phyloP scores from a whole-genome alignment of 1,140 invertebrate species.

The Bombus waltoni region DNA sequence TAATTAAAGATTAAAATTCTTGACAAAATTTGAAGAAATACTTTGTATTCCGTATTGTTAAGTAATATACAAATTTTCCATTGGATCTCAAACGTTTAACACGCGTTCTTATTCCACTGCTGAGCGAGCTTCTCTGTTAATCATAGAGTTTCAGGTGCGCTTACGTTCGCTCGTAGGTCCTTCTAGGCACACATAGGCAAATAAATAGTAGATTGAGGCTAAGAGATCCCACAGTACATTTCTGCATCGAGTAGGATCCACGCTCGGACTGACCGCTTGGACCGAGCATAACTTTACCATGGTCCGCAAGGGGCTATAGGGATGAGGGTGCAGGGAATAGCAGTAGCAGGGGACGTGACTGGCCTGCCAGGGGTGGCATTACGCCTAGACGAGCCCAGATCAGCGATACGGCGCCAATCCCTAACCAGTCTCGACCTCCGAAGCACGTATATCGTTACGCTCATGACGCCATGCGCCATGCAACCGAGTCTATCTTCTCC shows the following conservation, averaged over 20 bases:
- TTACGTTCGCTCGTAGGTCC: too few species aligned
- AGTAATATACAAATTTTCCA: not conserved
- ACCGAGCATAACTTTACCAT: constrained; percentile 61
- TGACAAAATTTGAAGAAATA: not conserved
- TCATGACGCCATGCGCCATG: constrained; percentile 72
- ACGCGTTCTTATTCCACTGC: not conserved
- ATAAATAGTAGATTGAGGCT: constrained; percentile 73
- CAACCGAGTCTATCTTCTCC: constrained; percentile 65
- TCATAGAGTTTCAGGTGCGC: not conserved
- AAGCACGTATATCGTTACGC: constrained; percentile 78
- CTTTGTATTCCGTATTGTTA: not conserved
- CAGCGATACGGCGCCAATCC: constrained; percentile 78
- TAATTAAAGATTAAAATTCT: not conserved
- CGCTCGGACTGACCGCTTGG: constrained; percentile 56
- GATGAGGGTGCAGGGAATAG: constrained; percentile 71
- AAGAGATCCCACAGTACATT: constrained; percentile 55
- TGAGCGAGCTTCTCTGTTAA: not conserved
- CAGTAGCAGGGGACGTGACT: constrained; percentile 76
- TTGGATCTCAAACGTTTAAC: not conserved
- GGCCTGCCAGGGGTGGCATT: constrained; percentile 77
- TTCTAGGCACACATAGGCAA: not conserved
- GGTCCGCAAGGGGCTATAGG: constrained; percentile 65
- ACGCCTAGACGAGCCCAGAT: constrained; percentile 77
- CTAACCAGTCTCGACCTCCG: constrained; percentile 72
- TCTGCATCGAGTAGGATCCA: constrained; percentile 47